Evolutionary conservation across 2,888 invertebrate species (phyloP).

Genomic region (Polyommatus icarus): DNA sequence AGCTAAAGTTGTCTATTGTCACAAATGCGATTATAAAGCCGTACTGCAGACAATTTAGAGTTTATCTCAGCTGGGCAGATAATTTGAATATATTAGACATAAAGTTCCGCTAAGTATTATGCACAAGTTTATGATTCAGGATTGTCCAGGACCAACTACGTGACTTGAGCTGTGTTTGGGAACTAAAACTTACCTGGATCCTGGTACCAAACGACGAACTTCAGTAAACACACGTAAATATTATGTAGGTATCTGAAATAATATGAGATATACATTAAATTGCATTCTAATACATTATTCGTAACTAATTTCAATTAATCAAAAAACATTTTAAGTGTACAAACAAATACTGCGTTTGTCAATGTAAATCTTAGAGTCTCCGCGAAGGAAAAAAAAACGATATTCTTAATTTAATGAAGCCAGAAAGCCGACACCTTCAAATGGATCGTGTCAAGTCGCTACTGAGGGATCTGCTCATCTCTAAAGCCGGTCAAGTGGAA

Average conservation of each 20-base stretch:
- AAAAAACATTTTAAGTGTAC: too few species aligned
- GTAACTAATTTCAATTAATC: too few species aligned
- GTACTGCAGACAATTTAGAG: neutral
- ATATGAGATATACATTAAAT: too few species aligned
- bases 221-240: neutral
- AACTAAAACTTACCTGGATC: slow-evolving; percentile 16
- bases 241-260: neutral
- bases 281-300: too few species aligned
- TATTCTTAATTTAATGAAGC: slow-evolving; percentile 10
- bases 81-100: slow-evolving; percentile 19
- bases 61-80: neutral
- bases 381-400: neutral
- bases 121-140: slow-evolving; percentile 14
- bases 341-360: neutral
- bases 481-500: slow-evolving; percentile 29
- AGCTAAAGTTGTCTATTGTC: neutral
- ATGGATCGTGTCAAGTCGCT: slow-evolving; percentile 27
- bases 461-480: slow-evolving; percentile 26
- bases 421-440: slow-evolving; percentile 26
- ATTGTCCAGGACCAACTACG: slow-evolving; percentile 18
- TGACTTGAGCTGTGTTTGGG: slow-evolving; percentile 14
- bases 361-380: neutral
- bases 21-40: neutral
- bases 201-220: neutral
- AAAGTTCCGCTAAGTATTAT: slow-evolving; percentile 12